Evolutionary conservation across 2,797 vertebrate genomes (phyloP), one percentile per base, ranked within the genome.

Genomic region (Muraenolepis orangiensis): DNA sequence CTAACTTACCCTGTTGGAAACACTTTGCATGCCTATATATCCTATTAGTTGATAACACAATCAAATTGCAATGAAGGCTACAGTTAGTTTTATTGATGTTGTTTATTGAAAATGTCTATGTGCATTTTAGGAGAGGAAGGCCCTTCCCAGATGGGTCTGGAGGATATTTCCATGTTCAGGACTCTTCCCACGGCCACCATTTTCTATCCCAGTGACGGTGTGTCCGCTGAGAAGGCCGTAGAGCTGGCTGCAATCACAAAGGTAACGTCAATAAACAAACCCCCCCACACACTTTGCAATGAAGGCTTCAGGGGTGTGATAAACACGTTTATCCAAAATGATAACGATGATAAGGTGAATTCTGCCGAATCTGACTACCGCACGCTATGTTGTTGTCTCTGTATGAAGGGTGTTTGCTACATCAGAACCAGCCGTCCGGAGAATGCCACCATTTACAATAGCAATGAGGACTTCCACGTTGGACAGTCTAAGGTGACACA

Each of bases 371-470:
- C n/a, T n/a, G n/a, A n/a, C n/a, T n/a, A n/a, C n/a, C n/a, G n/a
- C n/a, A n/a, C n/a, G n/a, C n/a, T n/a, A n/a, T 13, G 0, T 34
- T 36, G 7, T 76, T 31, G 0, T 72, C 13, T 16, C 3, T 83
- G 0, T 1, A 13, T 79, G 72, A 79, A 99, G 97, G 96, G 97
- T 72, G 93, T 99, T 88, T 98, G 96, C 84, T 99, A 97, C 88
- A 97, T 98, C 87, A 93, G 97, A 77, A 99, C 96, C 72, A 96
- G 95, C 90, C 96, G 96, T 84, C 96, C 96, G 66, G 97, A 98
- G 87, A 95, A 93, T 2, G 74, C 93, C 61, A 90, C 97, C 84
- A 93, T 99, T 90, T 98, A 99, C 73, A 96, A 93, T 90, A 97
- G 92, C 93, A 96, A 91, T 0, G 97, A 99, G 78, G 95, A 98